These are phyloP conservation scores for Fragum sueziense DNA, from an alignment of 2,888 invertebrate genomes.

Conservation along the genomic window DNA sequence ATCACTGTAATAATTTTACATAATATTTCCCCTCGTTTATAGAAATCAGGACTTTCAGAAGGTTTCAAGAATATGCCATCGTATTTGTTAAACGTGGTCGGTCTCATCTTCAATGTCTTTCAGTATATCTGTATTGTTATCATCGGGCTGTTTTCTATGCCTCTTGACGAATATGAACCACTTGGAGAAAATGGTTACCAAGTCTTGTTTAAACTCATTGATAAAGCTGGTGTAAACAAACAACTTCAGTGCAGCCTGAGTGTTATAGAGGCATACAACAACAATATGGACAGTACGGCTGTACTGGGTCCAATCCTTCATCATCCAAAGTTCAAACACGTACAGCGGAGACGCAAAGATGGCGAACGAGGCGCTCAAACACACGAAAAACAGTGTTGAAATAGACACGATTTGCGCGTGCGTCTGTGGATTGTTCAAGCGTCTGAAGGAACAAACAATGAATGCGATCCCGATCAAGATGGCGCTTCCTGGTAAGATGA, in stretches of 20 bases:
- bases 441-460: slow-evolving; percentile 3
- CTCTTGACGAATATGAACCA: not conserved
- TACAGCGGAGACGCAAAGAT: slow-evolving; percentile 7
- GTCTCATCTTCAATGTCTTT: not conserved
- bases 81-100: not conserved
- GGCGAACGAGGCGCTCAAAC: slow-evolving; percentile 3
- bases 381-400: not conserved
- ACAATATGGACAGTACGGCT: not conserved
- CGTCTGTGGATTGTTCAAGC: slow-evolving; percentile 11
- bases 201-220: not conserved
- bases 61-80: too few relatives aligned
- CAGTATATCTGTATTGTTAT: not conserved
- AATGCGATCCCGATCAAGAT: not conserved
- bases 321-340: slow-evolving; percentile 14
- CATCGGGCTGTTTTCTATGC: not conserved
- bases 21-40: too few relatives aligned
- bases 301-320: slow-evolving; percentile 6
- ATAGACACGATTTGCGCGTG: not conserved
- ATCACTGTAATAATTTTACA: too few relatives aligned
- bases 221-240: slow-evolving; percentile 7
- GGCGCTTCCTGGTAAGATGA: not conserved
- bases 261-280: not conserved
- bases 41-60: too few relatives aligned
- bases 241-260: slow-evolving; percentile 3
- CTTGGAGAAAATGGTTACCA: not conserved